phyloP scores from a whole-genome alignment of 2,797 vertebrate species.

The Sphenodon punctatus region DNA sequence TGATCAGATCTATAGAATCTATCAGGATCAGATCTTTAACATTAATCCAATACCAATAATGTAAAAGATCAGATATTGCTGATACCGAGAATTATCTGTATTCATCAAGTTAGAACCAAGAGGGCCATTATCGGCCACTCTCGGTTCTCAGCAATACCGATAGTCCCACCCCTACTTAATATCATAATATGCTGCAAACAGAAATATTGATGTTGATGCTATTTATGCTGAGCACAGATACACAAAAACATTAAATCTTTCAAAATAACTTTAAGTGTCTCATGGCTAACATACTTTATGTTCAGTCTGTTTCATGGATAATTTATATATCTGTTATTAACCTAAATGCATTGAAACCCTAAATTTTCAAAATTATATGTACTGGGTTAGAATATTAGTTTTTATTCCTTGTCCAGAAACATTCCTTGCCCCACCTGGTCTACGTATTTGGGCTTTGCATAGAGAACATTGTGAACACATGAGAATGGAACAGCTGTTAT shows the following conservation, averaged over 20 bases:
- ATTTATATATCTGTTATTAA: neutral
- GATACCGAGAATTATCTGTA: too few relatives aligned
- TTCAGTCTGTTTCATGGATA: constrained; percentile 11
- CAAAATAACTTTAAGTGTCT: constrained; percentile 34
- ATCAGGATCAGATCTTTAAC: too few relatives aligned
- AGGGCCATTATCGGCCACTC: too few relatives aligned
- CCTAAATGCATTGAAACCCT: neutral
- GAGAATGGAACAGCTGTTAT: neutral
- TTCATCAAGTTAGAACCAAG: too few relatives aligned
- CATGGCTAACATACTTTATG: constrained; percentile 19
- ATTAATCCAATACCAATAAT: too few relatives aligned
- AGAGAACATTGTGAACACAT: neutral
- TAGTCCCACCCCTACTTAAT: too few relatives aligned
- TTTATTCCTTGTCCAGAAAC: neutral
- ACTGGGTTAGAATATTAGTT: neutral
- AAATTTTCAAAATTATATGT: neutral
- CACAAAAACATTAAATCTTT: constrained; percentile 22
- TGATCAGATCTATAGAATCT: too few relatives aligned
- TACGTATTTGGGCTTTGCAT: neutral
- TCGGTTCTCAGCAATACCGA: too few relatives aligned
- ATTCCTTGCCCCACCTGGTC: constrained; percentile 5
- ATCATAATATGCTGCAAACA: neutral
- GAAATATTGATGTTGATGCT: constrained; percentile 20
- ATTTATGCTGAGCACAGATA: neutral
- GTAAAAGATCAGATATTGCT: too few relatives aligned